These are phyloP conservation scores for Porphyrio hochstetteri DNA, from an alignment of 2,113 vertebrate genomes.

Conservation along the genomic window DNA sequence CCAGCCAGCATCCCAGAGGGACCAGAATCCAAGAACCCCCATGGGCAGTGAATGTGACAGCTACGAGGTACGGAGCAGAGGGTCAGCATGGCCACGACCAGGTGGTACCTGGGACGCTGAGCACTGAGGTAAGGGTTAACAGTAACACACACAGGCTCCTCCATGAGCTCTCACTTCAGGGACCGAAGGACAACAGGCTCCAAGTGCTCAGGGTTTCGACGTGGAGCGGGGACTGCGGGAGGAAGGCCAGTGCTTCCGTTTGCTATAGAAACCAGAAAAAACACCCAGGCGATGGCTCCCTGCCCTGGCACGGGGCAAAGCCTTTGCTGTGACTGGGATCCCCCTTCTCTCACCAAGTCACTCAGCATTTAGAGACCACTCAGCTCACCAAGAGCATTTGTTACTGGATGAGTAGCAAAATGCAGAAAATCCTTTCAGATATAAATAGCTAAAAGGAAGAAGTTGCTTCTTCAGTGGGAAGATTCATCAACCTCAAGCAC, in stretches of 20 bases:
- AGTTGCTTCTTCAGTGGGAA: neutral
- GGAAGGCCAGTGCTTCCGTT: neutral
- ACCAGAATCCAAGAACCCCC: rapidly evolving
- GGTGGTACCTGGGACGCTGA: neutral
- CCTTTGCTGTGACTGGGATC: neutral
- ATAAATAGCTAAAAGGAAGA: neutral
- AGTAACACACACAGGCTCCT: rapidly evolving
- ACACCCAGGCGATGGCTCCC: neutral
- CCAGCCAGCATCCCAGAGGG: neutral
- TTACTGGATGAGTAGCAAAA: neutral
- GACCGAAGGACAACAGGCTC: neutral
- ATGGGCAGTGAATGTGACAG: rapidly evolving
- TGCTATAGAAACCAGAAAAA: constrained; percentile 3
- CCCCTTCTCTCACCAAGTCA: neutral
- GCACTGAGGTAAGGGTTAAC: neutral
- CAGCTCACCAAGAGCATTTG: neutral
- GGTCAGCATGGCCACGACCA: neutral
- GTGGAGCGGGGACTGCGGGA: neutral
- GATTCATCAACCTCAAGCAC: neutral
- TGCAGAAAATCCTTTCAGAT: neutral
- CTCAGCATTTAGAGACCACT: neutral
- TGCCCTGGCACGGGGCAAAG: neutral
- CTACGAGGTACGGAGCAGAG: neutral
- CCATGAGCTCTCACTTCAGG: neutral
- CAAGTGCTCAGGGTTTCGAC: neutral